Evolutionary conservation across 2,888 invertebrate genomes (phyloP), one percentile per base, ranked within the genome.

Genomic region (Stenichneumon culpator): DNA sequence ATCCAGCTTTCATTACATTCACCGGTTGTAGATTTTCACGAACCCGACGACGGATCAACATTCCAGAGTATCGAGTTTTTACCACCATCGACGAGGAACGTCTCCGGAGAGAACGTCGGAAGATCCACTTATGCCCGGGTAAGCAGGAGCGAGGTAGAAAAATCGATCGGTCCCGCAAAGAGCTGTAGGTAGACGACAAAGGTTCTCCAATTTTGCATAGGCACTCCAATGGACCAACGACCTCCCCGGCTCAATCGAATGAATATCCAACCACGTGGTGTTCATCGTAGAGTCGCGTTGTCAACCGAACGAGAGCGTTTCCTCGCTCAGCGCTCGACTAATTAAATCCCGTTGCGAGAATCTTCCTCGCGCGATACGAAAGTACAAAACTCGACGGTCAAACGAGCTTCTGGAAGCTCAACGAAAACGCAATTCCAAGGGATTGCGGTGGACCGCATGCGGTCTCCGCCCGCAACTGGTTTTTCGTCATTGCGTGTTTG

Each of bases 391-490:
- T 1, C 6, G 32, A 63, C 32, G 25, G 32, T 32, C 63, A 63
- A 63, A 25, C 28, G 14, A 25, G n/a, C 0, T 7, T 25, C 25
- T 4, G 25, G 6, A 25, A 11, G 63, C 63, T 63, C 63, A 36
- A 36, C 63, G 36, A 14, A 63, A 36, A 32, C 63, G 36, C 32
- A 63, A 63, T 63, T 63, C 28, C 63, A 28, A 63, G 63, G 63
- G 63, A 36, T 63, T 63, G 63, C 32, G 32, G 63, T 16, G 14
- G 32, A 32, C 28, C 63, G 32, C 63, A 6, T 32, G 63, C 9
- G 63, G 63, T 63, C 63, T 32, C 14, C 11, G 32, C 32, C 63
- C 19, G 52, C 19, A 39, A 19, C 28, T 63, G 32, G n/a, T 25
- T 63, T 63, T 63, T 16, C 16, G 63, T 32, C 25, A 11, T n/a